Evolutionary conservation across 1,140 invertebrate genomes (phyloP), one percentile per base, ranked within the genome.

Genomic region (Drosophila ironensis): DNA sequence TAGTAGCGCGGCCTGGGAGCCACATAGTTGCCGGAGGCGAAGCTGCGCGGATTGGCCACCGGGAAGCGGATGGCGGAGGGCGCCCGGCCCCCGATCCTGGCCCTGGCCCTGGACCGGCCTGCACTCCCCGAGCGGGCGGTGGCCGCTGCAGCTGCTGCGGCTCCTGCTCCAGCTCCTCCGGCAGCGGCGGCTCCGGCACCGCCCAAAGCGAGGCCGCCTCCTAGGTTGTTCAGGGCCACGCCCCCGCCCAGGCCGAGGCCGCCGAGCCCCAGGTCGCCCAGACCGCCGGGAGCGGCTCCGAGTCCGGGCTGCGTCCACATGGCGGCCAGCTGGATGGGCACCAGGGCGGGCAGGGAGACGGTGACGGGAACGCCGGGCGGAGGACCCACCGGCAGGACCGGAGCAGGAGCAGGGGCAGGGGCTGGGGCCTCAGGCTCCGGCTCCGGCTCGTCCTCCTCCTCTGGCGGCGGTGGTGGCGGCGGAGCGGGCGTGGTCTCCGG

Each of bases 301-400:
- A 78, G 87, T 2, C 46, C 60, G 0, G 87, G 87, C 19, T 81
- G 72, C 4, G 71, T 75, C 42, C 82, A 89, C 87, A 89, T 88
- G 17, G 87, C 87, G 1, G 87, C 82, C n/a, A 89, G 40, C 50
- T 89, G 87, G 5, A 89, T 89, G 51, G 87, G 87, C 38, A 89
- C 87, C 42, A 89, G 73, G n/a, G 87, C 87, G 20, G 87, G 87
- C 59, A 89, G 38, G 3, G 87, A 88, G 3, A 89, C 87, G 7
- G 87, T 89, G 2, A 88, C 41, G 2, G 87, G 87, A 0, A 87
- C 82, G n/a, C 78, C 75, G 1, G 87, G 57, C 11, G 80, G 70
- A 4, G 87, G 87, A 7, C 56, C 72, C 3, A 63, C 72, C 8
- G 86, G 84, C 4, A 25, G 54, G 0, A 56, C 76, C 1, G 73